Conservation (phyloP, 2,888 invertebrate genomes). For the Kryphioiulus occultus region DNA sequence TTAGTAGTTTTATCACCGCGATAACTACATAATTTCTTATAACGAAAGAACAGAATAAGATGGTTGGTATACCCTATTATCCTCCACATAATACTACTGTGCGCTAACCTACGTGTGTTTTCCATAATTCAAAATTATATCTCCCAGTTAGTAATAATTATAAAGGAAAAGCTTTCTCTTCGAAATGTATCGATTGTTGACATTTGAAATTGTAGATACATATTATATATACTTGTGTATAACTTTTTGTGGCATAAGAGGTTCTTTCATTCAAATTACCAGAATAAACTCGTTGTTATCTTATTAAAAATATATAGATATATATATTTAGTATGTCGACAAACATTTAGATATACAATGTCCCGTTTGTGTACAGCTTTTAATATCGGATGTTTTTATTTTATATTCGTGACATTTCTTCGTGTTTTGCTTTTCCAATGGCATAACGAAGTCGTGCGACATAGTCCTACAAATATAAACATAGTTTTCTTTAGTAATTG, state of each 20-base stretch:
- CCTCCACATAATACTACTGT: slow-evolving; percentile 1
- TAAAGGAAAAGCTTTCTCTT: slow-evolving; percentile 19
- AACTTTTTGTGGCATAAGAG: slow-evolving; percentile 30
- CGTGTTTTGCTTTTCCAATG: slow-evolving; percentile 8
- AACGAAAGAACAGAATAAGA: neutral
- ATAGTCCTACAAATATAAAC: neutral
- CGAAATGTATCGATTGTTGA: slow-evolving; percentile 19
- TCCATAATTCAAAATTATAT: slow-evolving; percentile 20
- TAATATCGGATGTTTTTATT: slow-evolving; percentile 1
- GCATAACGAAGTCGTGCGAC: neutral
- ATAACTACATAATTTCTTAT: neutral
- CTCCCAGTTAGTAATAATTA: neutral
- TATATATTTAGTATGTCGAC: slow-evolving; percentile 20
- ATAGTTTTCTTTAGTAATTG: neutral
- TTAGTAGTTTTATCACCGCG: neutral
- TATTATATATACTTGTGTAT: slow-evolving; percentile 17
- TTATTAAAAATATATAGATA: slow-evolving; percentile 17
- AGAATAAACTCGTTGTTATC: slow-evolving; percentile 27
- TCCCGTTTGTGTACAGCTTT: slow-evolving; percentile 40
- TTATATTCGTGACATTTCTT: slow-evolving; percentile 12
- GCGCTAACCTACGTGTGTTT: neutral
- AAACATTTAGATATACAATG: slow-evolving; percentile 38
- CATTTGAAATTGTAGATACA: slow-evolving; percentile 32
- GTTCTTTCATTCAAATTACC: slow-evolving; percentile 19
- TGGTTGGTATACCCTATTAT: neutral